Evolutionary conservation across 1,140 invertebrate genomes (phyloP), one percentile per base, ranked within the genome.

Genomic region (Drosophila saltans): DNA sequence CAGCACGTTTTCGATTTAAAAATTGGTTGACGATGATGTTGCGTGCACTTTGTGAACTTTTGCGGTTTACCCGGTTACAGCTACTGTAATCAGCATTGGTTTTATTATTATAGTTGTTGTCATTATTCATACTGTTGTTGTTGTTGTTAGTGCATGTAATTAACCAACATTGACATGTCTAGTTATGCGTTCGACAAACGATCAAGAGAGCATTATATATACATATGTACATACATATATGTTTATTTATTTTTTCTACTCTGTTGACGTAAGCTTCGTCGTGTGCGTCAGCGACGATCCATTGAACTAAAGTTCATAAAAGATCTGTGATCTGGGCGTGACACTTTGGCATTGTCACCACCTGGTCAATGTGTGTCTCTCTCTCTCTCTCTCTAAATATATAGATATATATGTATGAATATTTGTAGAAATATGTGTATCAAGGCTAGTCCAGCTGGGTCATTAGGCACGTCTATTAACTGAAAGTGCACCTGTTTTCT

Each of bases 131-230:
- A 62, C n/a, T 48, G 45, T 55, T 66, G 55, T 61, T 76, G 55
- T 39, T 58, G 33, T 40, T 64, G 39, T n/a, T 41, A 30, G 52
- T 72, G 78, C 84, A 88, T 88, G 80, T 78, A 89, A 88, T 88
- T 88, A 88, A 89, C 58, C 77, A 83, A 30, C 84, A 84, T 80
- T 89, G 84, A 88, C 84, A 89, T 84, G 80, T 88, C 83, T 78
- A 80, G 83, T 66, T 82, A 78, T 66, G 82, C 79, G 75, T 80
- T 83, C 67, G 79, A 77, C 77, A 74, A 81, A 16, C 57, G 45
- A 26, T 52, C 45, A 52, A 52, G 45, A 52, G 45, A 52, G 7
- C 45, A 52, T 10, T 26, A 9, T 40, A 5, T 40, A 16, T 16
- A 16, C 16, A 16, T 16, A 16, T 16, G 16, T 16, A 16, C 16